Evolutionary conservation across 1,140 invertebrate genomes (phyloP).

Genomic region (Hesperophylax magnus): DNA sequence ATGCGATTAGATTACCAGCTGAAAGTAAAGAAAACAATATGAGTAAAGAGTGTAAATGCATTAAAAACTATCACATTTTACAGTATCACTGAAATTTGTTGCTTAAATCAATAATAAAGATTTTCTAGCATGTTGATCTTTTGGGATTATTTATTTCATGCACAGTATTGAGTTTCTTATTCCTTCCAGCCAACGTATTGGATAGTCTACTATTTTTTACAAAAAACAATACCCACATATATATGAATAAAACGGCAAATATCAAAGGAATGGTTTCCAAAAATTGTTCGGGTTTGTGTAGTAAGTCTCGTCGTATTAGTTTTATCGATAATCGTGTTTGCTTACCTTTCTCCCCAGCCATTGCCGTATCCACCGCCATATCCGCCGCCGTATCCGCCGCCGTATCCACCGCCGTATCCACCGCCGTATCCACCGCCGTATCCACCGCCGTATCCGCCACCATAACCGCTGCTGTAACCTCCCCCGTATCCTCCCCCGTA

Average conservation of each 20-base stretch:
- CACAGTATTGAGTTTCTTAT: no score
- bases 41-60: background rate
- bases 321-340: no score
- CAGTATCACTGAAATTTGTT: background rate
- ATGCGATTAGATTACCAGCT: background rate
- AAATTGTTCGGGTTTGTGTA: no score
- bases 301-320: no score
- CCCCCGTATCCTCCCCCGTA: background rate
- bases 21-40: background rate
- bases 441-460: background rate
- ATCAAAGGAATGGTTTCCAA: no score
- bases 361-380: background rate
- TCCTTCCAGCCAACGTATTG: no score
- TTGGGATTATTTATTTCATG: no score
- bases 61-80: background rate
- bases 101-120: no score
- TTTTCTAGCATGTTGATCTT: no score
- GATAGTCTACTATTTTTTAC: no score
- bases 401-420: background rate
- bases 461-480: slow-evolving; percentile 31
- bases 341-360: background rate
- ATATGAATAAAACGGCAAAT: no score
- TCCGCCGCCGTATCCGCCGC: background rate
- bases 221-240: no score
- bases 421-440: background rate